Evolutionary conservation across 2,113 vertebrate species (phyloP).

Genomic region (Cottus gobio): DNA sequence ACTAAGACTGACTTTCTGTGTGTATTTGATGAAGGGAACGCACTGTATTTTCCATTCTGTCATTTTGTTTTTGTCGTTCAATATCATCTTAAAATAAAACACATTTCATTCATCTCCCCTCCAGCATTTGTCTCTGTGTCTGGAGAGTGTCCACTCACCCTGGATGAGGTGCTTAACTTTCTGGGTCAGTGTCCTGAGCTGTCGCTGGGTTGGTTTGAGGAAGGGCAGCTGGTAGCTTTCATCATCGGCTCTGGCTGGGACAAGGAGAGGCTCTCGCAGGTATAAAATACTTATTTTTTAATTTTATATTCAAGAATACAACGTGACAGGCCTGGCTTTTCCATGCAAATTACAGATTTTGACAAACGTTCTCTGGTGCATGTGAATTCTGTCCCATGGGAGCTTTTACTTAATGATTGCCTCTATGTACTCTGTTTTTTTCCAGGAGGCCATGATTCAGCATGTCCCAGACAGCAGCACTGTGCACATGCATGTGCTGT

Average conservation of each 20-base stretch:
- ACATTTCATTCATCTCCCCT: not conserved
- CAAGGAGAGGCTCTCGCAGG: conserved; percentile 83
- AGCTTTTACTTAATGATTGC: not conserved
- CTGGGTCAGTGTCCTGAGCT: conserved; percentile 83
- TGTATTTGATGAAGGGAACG: not conserved
- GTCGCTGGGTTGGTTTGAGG: conserved; percentile 86
- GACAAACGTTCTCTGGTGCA: not conserved
- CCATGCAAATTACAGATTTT: not conserved
- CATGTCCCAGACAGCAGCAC: conserved; percentile 75
- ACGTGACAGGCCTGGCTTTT: not conserved
- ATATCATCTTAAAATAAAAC: not conserved
- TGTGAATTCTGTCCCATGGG: not conserved
- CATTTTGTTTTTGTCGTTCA: not conserved
- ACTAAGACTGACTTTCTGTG: not conserved
- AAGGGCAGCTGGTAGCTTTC: conserved; percentile 85
- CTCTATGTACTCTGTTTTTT: not conserved
- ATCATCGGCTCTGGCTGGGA: conserved; percentile 86
- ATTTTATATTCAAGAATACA: too few relatives aligned
- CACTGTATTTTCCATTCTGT: not conserved
- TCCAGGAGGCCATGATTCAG: conserved; percentile 82
- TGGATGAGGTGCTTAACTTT: conserved; percentile 84
- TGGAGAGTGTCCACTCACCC: conserved; percentile 84
- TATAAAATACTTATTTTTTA: conserved; percentile 53
- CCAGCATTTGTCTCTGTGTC: conserved; percentile 86
- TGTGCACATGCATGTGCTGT: conserved; percentile 85